Base-by-base conservation (phyloP, 2,888 invertebrate species). In the Caenorhabditis sp. region DNA sequence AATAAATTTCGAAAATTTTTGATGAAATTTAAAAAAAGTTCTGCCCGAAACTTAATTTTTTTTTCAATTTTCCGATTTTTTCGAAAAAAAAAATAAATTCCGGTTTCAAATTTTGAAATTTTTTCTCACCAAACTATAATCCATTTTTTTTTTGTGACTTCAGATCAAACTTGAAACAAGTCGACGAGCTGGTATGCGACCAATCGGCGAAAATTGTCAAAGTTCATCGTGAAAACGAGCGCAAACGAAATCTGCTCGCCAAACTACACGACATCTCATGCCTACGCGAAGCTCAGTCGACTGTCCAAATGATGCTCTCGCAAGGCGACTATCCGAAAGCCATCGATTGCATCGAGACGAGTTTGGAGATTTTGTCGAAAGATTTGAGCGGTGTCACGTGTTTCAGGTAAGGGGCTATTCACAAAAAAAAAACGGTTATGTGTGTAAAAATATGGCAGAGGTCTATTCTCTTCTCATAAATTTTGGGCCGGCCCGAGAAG, bases 251-350 rank as follows among this genome's bases (percentile, higher is more conserved):
- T 50, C 62, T 86, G 54, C 63, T 86, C 49, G 66, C 75, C 3
- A 83, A 78, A 54, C 60, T 83, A 12, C 65, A 76, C 23, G 85
- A 86, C 62, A 86, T 86, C 51, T 70, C 84, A 0, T 86, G 85
- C 58, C 77, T 87, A 3, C 71, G 84, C 19, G 97, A 99, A 90
- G 97, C 97, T 21, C 99, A 99, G 88, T 94, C 96, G 0, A 97
- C 95, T 89, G 93, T 99, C 85, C 99, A 99, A 88, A 91, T 95
- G 65, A 90, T 97, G 59, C 90, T 99, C 55, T 94, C 95, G 74
- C 95, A 95, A 12, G 95, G 94, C 75, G 97, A 99, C 89, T 99
- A 95, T 91, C 95, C 96, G 1, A 81, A 76, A 51, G 97, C 97
- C 0, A 90, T 99, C 72, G 97, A 99, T 89, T 91, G 99, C 72